Conservation (phyloP, 2,113 vertebrate genomes). For the Erpornis zantholeuca region DNA sequence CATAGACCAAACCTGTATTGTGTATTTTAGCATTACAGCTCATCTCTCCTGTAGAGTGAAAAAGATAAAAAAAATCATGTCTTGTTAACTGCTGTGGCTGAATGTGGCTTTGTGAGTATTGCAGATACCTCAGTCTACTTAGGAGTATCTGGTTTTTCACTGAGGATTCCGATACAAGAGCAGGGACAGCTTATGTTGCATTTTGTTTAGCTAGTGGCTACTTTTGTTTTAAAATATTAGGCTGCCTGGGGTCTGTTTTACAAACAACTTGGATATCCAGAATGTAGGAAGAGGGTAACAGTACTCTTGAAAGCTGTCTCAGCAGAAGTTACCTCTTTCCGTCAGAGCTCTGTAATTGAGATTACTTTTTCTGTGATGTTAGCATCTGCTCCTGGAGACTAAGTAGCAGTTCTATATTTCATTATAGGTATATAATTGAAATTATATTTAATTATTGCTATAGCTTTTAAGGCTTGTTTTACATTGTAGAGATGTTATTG, state of each 20-base stretch:
- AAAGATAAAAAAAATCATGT: neutral
- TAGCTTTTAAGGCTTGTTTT: neutral
- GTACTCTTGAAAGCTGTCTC: neutral
- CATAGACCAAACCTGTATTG: neutral
- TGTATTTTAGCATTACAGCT: neutral
- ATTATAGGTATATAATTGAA: neutral
- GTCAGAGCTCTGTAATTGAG: neutral
- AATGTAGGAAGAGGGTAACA: neutral
- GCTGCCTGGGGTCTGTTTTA: neutral
- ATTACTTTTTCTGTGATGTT: neutral
- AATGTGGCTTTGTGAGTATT: neutral
- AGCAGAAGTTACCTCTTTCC: neutral
- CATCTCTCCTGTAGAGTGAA: neutral
- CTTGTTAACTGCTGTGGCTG: neutral
- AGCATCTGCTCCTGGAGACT: neutral
- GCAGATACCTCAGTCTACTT: neutral
- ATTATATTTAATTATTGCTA: neutral
- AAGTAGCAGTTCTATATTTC: neutral
- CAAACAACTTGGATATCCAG: neutral
- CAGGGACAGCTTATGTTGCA: neutral
- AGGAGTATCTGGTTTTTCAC: neutral
- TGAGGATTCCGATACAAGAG: neutral
- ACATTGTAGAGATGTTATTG: neutral
- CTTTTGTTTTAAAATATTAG: neutral
- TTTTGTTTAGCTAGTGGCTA: neutral